A percentile compares a stretch with the other conserved stretches of the same genome.
phyloP scores from a whole-genome alignment of 2,888 invertebrate species.

The Nemapogon koenigi region DNA sequence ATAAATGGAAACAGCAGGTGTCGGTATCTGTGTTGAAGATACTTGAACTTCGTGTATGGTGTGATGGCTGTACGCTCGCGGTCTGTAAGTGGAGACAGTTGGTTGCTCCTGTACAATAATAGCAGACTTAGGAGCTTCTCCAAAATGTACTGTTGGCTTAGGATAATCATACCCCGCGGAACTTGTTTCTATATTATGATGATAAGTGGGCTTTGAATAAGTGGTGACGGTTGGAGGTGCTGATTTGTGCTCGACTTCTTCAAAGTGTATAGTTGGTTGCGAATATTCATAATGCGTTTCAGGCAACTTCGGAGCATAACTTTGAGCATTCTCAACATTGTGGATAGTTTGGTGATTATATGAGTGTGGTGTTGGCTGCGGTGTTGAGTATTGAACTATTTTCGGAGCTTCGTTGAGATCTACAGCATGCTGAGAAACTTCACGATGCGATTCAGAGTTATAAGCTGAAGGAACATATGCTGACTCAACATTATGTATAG shows the following conservation, averaged over 20 bases:
- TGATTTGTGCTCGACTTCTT: too few relatives aligned
- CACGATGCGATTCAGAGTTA: too few relatives aligned
- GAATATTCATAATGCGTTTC: slow-evolving; percentile 36
- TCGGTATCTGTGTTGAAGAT: slow-evolving; percentile 33
- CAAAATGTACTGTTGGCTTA: slow-evolving; percentile 29
- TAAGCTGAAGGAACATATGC: too few relatives aligned
- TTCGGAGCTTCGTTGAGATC: too few relatives aligned
- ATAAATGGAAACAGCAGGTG: slow-evolving; percentile 40
- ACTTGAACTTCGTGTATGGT: slow-evolving; percentile 40
- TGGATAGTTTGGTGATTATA: slow-evolving; percentile 25
- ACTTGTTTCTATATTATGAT: slow-evolving; percentile 23
- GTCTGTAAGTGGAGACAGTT: slow-evolving; percentile 33
- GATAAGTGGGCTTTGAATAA: slow-evolving; percentile 24
- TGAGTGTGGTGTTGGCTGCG: slow-evolving; percentile 18
- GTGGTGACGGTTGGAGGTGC: slow-evolving; percentile 28
- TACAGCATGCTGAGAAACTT: too few relatives aligned
- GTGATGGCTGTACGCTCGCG: slow-evolving; percentile 41
- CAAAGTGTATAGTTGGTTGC: slow-evolving; percentile 29
- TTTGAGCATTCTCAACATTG: too few relatives aligned
- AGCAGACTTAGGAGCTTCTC: slow-evolving; percentile 30
- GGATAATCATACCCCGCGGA: slow-evolving; percentile 37
- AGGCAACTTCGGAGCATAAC: slow-evolving; percentile 26
- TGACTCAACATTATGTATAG: too few relatives aligned
- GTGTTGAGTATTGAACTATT: too few relatives aligned
- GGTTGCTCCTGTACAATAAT: slow-evolving; percentile 16